Evolutionary conservation across 2,797 vertebrate species (phyloP), one percentile per base, ranked within the genome.

Genomic region (Ceyx erithaca): DNA sequence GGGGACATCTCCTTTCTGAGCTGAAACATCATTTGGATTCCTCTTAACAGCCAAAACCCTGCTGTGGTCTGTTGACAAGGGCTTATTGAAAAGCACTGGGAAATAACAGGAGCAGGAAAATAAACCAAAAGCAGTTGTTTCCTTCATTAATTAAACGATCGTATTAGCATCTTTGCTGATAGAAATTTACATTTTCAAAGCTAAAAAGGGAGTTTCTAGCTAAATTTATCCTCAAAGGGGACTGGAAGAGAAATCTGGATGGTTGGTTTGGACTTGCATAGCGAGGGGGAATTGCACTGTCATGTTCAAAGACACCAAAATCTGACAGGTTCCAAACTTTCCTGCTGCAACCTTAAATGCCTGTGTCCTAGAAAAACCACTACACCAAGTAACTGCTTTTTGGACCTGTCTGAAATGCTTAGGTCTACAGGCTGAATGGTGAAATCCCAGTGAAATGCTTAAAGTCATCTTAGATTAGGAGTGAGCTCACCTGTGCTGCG

Each of bases 381-480:
- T 80, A 61, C 71, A 28, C n/a, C 23, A 91, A 79, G 33, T 45
- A 67, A 45, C 9, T 69, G 21, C 35, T 68, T 86, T 87, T 59
- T 37, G 26, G 37, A 46, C 16, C 31, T 4, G 2, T 64, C 82
- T 92, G 75, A 67, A 92, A 55, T 77, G 52, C 41, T 87, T 78
- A 73, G 14, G 45, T 54, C 33, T 90, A 7, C 31, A 63, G 71
- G 52, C 64, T 86, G 61, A 73, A 43, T 70, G 85, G 40, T 77
- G 75, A 92, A 91, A 72, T 86, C 83, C 62, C 68, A 57, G 28
- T 59, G 88, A 85, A 80, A 87, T 26, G 49, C 37, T 58, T 55
- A 2, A 78, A 92, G 80, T 86, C 80, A 81, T 52, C 7, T 86
- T 59, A 48, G 77, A 87, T 93, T 61, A 91, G 75, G 80, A 80